Conservation (phyloP, 92 coral and sea anemone species). For the Anthopleura xanthogrammica region DNA sequence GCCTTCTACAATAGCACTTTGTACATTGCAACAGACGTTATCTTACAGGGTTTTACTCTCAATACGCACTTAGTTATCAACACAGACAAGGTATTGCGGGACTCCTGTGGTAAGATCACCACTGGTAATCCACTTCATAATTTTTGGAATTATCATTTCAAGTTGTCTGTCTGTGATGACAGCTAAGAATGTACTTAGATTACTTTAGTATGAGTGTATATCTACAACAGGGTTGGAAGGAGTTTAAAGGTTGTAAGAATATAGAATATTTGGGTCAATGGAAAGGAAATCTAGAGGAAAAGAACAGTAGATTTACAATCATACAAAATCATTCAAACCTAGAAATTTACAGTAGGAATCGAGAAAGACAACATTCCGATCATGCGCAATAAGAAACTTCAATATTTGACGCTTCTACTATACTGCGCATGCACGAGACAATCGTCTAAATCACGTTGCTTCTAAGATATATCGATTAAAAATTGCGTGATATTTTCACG, state of each 20-base stretch:
- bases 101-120: slow-evolving; percentile 4
- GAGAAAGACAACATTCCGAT: not conserved
- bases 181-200: not conserved
- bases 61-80: not conserved
- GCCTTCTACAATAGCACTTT: slow-evolving; percentile 11
- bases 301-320: slow-evolving; percentile 13
- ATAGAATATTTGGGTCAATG: not conserved
- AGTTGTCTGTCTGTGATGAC: not conserved
- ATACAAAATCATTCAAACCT: not conserved
- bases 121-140: not conserved
- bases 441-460: slow-evolving; percentile 2
- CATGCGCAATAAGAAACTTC: slow-evolving; percentile 1
- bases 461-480: not conserved
- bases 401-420: not conserved
- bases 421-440: not conserved
- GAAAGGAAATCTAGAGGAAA: not conserved
- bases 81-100: slow-evolving; percentile 7
- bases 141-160: not conserved
- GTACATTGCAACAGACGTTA: slow-evolving; percentile 6
- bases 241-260: not conserved
- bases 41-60: slow-evolving; percentile 1
- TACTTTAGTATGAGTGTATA: slow-evolving; percentile 5
- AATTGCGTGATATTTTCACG: not conserved
- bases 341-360: not conserved
- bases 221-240: not conserved